Conservation (phyloP, 2,797 vertebrate species). For the Astyanax mexicanus region DNA sequence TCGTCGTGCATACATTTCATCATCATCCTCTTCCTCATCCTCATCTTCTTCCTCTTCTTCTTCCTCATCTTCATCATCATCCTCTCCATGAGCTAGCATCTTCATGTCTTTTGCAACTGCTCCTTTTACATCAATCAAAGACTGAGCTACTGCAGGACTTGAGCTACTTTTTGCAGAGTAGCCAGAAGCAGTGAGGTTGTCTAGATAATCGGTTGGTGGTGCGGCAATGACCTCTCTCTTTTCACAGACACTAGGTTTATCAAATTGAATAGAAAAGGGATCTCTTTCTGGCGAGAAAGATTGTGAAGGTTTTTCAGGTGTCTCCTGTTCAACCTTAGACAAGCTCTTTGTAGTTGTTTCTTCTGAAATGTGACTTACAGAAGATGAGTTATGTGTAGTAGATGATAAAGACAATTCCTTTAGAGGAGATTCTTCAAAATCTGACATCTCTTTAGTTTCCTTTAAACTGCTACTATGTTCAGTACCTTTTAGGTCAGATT, state of each 20-base stretch:
- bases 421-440: constrained; percentile 65
- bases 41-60: constrained; percentile 74
- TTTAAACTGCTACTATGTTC: constrained; percentile 37
- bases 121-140: constrained; percentile 70
- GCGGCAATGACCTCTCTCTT: constrained; percentile 48
- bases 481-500: constrained; percentile 77
- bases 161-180: constrained; percentile 61
- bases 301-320: constrained; percentile 37
- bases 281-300: constrained; percentile 66
- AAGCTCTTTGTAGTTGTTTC: constrained; percentile 32
- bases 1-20: constrained; percentile 73
- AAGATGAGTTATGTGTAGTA: constrained; percentile 17
- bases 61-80: constrained; percentile 74
- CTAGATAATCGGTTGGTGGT: constrained; percentile 45
- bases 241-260: constrained; percentile 36
- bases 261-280: constrained; percentile 43
- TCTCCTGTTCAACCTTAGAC: constrained; percentile 45
- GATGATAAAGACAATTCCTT: constrained; percentile 77
- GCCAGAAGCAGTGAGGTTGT: constrained; percentile 65
- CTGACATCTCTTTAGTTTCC: constrained; percentile 25
- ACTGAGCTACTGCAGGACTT: constrained; percentile 46
- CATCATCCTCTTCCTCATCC: constrained; percentile 71
- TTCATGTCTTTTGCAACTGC: constrained; percentile 73
- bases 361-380: constrained; percentile 16
- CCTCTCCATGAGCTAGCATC: constrained; percentile 80